Base-by-base conservation (phyloP, 2,888 invertebrate species). In the Drosophila buzzatii region DNA sequence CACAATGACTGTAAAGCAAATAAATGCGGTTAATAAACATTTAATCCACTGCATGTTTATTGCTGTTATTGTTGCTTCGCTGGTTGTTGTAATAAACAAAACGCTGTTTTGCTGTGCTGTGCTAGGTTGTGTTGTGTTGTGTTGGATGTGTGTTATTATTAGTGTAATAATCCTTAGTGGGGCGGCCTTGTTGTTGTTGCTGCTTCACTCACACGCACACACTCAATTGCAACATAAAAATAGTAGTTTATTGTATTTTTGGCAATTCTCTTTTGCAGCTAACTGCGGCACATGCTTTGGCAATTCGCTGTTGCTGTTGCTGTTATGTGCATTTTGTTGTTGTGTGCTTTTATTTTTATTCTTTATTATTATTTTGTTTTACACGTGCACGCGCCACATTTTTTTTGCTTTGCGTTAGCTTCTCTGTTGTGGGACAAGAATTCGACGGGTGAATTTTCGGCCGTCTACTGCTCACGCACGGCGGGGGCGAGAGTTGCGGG, bases 1-100 rank as follows among this genome's bases (percentile, higher is more conserved):
- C 81, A 92, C 88, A 79, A 92, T 90, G 74, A 92, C 90, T 90
- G 91, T 86, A 77, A 91, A 86, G 86, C 91, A 92, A 89, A 92
- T 90, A 83, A 92, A 92, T 90, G 92, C 92, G 81, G 90, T 90
- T 88, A 92, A 87, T 89, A 91, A 90, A 91, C 92, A 87, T 90
- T 92, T 93, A 92, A 93, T 93, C 93, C 93, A 92, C 92, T 92
- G 90, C 93, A 93, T 93, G 88, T 89, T 93, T 91, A 82, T 76
- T 81, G 72, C 37, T 78, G 51, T 68, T 73, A 39, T 76, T 75
- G 67, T 67, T 71, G 61, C 45, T 68, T 47, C 31, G 52, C 42
- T 70, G 70, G 79, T 69, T 82, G 70, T 81, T 82, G 70, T 81
- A 79, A 81, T 81, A 69, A 81, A 70, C 69, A 73, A 60, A 56